Percentiles rank a stretch among this genome's conserved stretches.
Conservation (phyloP, 2,113 vertebrate species). For the Chaetura pelagica region DNA sequence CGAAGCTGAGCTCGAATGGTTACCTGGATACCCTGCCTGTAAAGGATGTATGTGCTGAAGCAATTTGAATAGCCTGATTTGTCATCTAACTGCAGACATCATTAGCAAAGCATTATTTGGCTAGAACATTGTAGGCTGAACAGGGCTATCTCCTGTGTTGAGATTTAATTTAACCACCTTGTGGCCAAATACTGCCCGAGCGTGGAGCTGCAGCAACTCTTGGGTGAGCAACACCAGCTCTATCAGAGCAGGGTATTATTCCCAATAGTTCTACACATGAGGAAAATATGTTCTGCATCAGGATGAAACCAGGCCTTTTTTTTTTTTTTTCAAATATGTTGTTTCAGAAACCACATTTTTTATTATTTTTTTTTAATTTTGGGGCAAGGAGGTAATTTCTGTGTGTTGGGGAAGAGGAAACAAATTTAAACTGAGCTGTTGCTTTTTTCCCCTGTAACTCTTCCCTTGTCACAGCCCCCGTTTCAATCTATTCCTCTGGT, state of each 20-base stretch:
- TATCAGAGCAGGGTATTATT: background rate
- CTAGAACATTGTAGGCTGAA: conserved; percentile 50
- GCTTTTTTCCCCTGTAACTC: background rate
- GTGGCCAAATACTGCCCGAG: background rate
- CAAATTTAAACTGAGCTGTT: background rate
- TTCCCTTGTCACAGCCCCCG: background rate
- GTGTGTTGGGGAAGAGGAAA: background rate
- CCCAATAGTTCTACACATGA: too few species aligned
- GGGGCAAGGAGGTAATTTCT: background rate
- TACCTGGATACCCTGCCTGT: conserved; percentile 55
- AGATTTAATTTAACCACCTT: conserved; percentile 39
- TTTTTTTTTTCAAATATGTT: background rate
- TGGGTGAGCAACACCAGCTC: background rate
- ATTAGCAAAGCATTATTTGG: conserved; percentile 49
- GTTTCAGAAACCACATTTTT: background rate
- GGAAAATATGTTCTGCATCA: background rate
- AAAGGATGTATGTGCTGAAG: background rate
- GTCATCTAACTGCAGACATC: conserved; percentile 50
- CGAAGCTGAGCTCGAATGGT: background rate
- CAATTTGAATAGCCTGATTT: conserved; percentile 46
- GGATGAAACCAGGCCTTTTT: background rate
- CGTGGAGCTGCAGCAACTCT: background rate
- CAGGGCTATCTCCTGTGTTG: background rate
- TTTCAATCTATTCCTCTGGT: background rate
- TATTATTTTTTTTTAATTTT: background rate